These are phyloP conservation scores for Danio choprae DNA, from an alignment of 2,797 vertebrate species.

Conservation along the genomic window DNA sequence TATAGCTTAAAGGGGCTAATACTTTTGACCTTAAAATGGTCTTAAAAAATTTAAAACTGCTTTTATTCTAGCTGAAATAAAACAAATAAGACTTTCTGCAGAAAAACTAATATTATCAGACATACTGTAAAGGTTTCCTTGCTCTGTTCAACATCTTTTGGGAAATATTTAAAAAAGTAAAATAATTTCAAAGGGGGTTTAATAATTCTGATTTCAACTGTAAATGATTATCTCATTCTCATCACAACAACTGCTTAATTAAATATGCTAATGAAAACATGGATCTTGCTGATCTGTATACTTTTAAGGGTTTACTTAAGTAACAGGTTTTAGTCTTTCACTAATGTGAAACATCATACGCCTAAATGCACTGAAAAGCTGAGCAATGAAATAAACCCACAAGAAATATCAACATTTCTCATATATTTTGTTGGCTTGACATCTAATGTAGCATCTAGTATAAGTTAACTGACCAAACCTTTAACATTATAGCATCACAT, in stretches of 20 bases:
- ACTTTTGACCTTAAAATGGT: no score
- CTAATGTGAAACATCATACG: background rate
- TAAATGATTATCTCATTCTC: no score
- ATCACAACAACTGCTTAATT: background rate
- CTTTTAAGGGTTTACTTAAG: background rate
- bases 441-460: background rate
- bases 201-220: no score
- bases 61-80: no score
- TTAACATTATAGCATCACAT: slow-evolving; percentile 9
- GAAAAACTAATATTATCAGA: no score
- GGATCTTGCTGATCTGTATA: background rate
- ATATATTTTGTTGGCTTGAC: background rate
- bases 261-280: background rate
- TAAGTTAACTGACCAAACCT: slow-evolving; percentile 1
- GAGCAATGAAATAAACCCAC: background rate
- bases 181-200: no score
- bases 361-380: background rate
- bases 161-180: no score
- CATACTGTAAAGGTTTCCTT: no score
- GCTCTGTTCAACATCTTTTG: no score
- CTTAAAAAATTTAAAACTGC: no score
- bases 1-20: no score
- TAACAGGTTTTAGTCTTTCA: background rate
- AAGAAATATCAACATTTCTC: background rate
- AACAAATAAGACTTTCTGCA: no score